Percentiles rank a stretch among this genome's conserved stretches.
Conservation (phyloP, 2,888 invertebrate species). For the Saturnia japonica region DNA sequence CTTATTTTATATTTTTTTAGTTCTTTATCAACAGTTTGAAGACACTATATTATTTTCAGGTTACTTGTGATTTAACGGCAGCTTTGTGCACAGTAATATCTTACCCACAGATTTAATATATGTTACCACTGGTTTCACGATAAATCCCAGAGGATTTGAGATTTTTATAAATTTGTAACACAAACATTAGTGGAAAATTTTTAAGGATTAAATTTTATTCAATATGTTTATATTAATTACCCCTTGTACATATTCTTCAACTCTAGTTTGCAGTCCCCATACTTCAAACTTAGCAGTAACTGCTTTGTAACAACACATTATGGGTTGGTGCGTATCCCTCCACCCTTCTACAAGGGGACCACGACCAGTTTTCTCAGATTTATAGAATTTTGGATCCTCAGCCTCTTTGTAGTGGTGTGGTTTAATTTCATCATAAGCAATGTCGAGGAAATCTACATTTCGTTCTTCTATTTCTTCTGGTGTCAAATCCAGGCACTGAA, state of each 20-base stretch:
- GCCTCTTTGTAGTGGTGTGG: slow-evolving; percentile 94
- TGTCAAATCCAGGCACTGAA: slow-evolving; percentile 87
- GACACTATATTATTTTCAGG: no score
- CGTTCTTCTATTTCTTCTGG: slow-evolving; percentile 88
- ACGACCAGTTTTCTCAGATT: slow-evolving; percentile 90
- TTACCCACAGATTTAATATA: no score
- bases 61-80: no score
- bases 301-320: slow-evolving; percentile 97
- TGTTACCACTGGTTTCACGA: not conserved
- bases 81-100: no score
- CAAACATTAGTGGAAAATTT: not conserved
- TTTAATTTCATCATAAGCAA: slow-evolving; percentile 92
- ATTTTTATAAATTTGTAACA: not conserved
- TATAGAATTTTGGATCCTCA: slow-evolving; percentile 93
- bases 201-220: not conserved
- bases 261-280: slow-evolving; percentile 94
- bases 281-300: slow-evolving; percentile 94
- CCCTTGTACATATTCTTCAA: slow-evolving; percentile 93
- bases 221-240: slow-evolving; percentile 78
- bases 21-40: no score
- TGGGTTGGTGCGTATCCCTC: slow-evolving; percentile 87
- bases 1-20: no score
- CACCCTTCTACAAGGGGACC: slow-evolving; percentile 93
- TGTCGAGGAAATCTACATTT: slow-evolving; percentile 91
- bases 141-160: not conserved